These are phyloP conservation scores for Grapholita molesta DNA, from an alignment of 1,140 invertebrate species.

Conservation along the genomic window DNA sequence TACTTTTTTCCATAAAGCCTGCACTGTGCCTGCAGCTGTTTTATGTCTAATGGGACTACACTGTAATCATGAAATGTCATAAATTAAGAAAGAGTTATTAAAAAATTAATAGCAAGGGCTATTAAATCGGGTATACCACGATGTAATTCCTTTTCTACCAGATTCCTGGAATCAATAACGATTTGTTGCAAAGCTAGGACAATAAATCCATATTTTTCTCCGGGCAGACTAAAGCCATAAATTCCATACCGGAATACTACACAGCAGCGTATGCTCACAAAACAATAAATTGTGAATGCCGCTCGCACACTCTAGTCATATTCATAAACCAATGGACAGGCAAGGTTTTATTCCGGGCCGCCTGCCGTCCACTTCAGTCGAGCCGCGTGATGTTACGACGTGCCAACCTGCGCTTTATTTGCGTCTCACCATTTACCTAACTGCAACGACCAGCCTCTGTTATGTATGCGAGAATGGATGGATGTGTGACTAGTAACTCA, in stretches of 20 bases:
- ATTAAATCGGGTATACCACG: neutral
- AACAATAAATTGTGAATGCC: conserved; percentile 52
- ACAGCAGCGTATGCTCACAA: conserved; percentile 42
- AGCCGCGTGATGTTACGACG: conserved; percentile 1
- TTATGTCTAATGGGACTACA: too few relatives aligned
- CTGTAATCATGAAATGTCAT: too few relatives aligned
- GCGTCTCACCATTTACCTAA: neutral
- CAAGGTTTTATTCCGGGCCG: conserved; percentile 24
- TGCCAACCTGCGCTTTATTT: conserved; percentile 12
- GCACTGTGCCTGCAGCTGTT: too few relatives aligned
- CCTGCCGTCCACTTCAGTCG: conserved; percentile 10
- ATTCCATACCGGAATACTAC: conserved; percentile 48
- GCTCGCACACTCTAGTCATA: conserved; percentile 43
- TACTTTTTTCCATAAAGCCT: too few relatives aligned
- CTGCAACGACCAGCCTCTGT: neutral
- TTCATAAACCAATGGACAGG: conserved; percentile 42
- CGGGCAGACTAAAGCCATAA: conserved; percentile 47
- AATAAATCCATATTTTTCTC: conserved; percentile 59
- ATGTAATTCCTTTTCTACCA: conserved; percentile 21
- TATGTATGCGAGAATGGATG: neutral
- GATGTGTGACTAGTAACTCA: neutral
- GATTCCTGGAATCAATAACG: conserved; percentile 41
- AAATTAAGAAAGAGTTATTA: neutral
- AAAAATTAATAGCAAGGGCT: too few relatives aligned
- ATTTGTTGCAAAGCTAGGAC: conserved; percentile 41